phyloP scores from a whole-genome alignment of 1,140 invertebrate genomes.

The Helicoverpa armigera region DNA sequence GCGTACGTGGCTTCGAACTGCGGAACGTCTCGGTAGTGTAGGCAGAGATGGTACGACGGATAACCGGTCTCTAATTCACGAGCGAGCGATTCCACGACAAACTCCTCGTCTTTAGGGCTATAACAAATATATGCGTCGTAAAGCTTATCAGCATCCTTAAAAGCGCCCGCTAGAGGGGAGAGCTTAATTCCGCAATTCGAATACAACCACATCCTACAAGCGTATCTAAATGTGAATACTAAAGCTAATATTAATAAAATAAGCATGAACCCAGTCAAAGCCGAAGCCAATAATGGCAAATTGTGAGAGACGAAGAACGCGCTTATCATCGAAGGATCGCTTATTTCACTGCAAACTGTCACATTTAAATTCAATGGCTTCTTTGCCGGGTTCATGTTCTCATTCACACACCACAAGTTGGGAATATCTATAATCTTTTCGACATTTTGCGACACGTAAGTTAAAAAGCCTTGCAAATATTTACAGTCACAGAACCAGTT shows the following conservation, averaged over 20 bases:
- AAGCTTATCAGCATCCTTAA: constrained; percentile 92
- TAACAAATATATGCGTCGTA: constrained; percentile 97
- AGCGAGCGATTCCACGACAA: constrained; percentile 93
- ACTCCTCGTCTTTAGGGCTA: constrained; percentile 95
- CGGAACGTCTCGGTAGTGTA: constrained; percentile 95
- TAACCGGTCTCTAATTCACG: constrained; percentile 91
- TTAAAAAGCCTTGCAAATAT: constrained; percentile 91
- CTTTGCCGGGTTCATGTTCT: constrained; percentile 88
- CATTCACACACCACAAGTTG: constrained; percentile 89
- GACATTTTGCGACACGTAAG: constrained; percentile 91
- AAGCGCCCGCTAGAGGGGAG: constrained; percentile 90
- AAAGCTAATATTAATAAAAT: constrained; percentile 91
- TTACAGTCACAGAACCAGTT: constrained; percentile 96
- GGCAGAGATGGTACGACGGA: constrained; percentile 92
- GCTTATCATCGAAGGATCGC: constrained; percentile 89
- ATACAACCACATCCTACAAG: constrained; percentile 94
- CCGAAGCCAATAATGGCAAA: constrained; percentile 91
- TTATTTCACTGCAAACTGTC: constrained; percentile 89
- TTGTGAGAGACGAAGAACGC: constrained; percentile 92
- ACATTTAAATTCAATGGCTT: constrained; percentile 90
- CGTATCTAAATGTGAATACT: constrained; percentile 93
- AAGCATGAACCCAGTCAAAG: constrained; percentile 91
- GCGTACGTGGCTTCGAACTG: constrained; percentile 91
- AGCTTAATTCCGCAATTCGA: constrained; percentile 94
- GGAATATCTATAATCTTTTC: constrained; percentile 90